Evolutionary conservation across 2,797 vertebrate genomes (phyloP).

Genomic region (Lutra lutra): DNA sequence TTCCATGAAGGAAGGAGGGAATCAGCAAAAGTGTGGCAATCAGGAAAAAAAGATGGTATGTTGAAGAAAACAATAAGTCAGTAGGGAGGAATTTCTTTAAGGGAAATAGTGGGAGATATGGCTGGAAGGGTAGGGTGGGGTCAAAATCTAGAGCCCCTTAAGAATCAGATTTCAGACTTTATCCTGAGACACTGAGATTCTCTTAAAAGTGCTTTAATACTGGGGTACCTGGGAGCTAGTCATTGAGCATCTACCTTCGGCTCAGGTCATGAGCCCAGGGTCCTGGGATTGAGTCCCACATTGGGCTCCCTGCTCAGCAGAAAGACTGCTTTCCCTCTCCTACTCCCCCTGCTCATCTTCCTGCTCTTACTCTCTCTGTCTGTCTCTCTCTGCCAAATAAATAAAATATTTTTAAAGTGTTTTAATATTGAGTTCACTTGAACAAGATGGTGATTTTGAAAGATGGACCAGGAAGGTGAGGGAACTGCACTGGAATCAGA

Average conservation of each 20-base stretch:
- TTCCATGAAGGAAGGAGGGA: not conserved
- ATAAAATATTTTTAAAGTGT: not conserved
- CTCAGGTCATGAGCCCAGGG: too few species aligned
- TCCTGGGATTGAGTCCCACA: too few species aligned
- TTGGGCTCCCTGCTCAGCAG: too few species aligned
- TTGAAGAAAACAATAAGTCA: not conserved
- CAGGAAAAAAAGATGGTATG: not conserved
- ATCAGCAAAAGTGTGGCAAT: not conserved
- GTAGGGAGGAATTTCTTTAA: not conserved
- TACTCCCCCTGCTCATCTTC: too few species aligned
- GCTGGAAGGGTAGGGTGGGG: not conserved
- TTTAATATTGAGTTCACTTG: not conserved
- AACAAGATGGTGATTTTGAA: slow-evolving; percentile 11
- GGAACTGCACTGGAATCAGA: not conserved
- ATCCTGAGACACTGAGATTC: not conserved
- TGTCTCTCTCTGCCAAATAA: too few species aligned
- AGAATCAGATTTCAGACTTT: not conserved
- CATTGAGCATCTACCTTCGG: too few species aligned
- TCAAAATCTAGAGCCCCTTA: not conserved
- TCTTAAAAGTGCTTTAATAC: not conserved
- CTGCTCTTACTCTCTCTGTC: too few species aligned
- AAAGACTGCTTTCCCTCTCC: too few species aligned
- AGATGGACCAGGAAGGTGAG: not conserved
- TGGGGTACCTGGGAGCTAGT: too few species aligned
- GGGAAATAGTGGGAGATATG: not conserved